These are phyloP conservation scores for Thyatira batis DNA, from an alignment of 2,888 invertebrate species.

Conservation along the genomic window DNA sequence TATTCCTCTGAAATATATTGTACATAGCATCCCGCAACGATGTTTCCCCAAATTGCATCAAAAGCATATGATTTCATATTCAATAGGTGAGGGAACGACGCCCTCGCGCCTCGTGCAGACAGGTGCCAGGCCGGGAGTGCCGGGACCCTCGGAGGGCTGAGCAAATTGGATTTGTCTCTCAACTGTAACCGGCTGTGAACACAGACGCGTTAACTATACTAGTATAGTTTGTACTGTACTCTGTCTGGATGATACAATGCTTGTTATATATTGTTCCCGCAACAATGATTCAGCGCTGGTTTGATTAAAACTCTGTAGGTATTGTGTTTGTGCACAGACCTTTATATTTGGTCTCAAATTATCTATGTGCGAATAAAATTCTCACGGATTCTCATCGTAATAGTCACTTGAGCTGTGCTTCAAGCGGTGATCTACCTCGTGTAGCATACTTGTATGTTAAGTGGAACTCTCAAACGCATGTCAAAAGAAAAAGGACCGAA, in stretches of 20 bases:
- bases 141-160: neutral
- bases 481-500: too few species aligned
- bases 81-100: neutral
- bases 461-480: too few species aligned
- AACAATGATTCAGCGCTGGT: neutral
- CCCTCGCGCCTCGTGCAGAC: neutral
- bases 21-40: neutral
- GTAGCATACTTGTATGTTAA: too few species aligned
- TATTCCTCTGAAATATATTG: neutral
- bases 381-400: too few species aligned
- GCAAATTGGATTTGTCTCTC: neutral
- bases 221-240: neutral
- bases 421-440: too few species aligned
- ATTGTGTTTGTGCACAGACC: neutral
- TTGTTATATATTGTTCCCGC: neutral
- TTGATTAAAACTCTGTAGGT: neutral
- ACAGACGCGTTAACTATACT: neutral
- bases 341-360: too few species aligned
- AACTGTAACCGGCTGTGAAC: neutral
- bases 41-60: neutral
- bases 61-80: neutral
- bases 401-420: too few species aligned
- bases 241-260: neutral
- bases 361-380: too few species aligned
- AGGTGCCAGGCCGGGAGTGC: neutral